Conservation (phyloP, 2,113 vertebrate species). For the Alligator mississippiensis region DNA sequence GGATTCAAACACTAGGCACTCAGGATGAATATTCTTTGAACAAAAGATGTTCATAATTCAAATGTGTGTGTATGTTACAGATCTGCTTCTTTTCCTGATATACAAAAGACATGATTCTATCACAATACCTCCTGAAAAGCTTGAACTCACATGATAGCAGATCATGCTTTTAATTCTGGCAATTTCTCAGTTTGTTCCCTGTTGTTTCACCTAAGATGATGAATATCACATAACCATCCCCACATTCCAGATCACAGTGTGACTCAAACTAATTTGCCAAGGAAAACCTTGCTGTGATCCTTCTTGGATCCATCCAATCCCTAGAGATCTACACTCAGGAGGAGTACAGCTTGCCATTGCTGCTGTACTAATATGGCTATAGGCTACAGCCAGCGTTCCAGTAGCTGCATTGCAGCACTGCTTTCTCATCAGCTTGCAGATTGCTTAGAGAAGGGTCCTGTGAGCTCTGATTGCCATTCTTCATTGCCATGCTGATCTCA, state of each 20-base stretch:
- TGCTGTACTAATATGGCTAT: neutral
- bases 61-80: neutral
- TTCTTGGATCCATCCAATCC: neutral
- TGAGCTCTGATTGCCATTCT: neutral
- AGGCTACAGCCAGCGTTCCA: neutral
- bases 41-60: neutral
- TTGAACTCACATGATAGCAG: neutral
- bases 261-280: neutral
- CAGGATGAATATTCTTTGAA: neutral
- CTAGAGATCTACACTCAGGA: neutral
- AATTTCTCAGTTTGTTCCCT: neutral
- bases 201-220: neutral
- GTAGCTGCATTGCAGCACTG: neutral
- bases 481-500: neutral
- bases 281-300: rapidly evolving
- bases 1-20: neutral
- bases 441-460: neutral
- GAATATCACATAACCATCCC: neutral
- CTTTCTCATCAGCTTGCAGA: neutral
- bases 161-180: neutral
- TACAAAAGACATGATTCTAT: neutral
- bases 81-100: neutral
- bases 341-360: neutral
- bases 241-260: neutral
- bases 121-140: neutral